Evolutionary conservation across 2,797 vertebrate species (phyloP), one percentile per base, ranked within the genome.

Genomic region (Tangara arthus): DNA sequence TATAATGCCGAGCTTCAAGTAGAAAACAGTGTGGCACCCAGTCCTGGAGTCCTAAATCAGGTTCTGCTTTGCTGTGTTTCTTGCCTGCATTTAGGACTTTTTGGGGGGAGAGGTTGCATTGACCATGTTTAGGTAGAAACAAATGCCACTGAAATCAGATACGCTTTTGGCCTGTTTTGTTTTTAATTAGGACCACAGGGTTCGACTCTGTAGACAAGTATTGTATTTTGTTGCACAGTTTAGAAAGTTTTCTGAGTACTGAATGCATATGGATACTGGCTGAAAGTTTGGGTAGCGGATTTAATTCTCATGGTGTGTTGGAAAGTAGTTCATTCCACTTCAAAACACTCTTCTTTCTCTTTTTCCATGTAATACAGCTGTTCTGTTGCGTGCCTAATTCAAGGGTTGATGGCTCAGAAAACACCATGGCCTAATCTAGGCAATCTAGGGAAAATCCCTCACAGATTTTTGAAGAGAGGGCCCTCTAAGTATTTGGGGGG

Each of bases 1-100:
- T 91, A 83, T 81, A 86, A 94, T 92, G 70, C 79, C 59, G 56
- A 65, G 78, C 76, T 89, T 88, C 64, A 93, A 81, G 72, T 4
- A 85, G 71, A 85, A 95, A 89, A 56, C 35, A 56, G 35, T 63
- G 24, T 20, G 39, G 47, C 47, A 88, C 32, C 50, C 57, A 69
- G 4, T 86, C 39, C 47, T 83, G 39, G 87, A 86, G 26, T 87
- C 27, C 26, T 64, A 52, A 65, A 6, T 50, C 57, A 70, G 15
- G 9, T 69, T 93, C 46, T 70, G 21, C 21, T 90, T 79, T 82
- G 30, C 71, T 82, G 6, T 37, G 13, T 82, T 73, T 55, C 68
- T 82, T 47, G 2, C 49, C 50, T 72, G 9, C 12, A 10, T 57
- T 80, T 70, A 19, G 9, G 5, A 6, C 3, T 12, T 61, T 65